Conservation (phyloP, 1,140 invertebrate species). For the Tetraneura akinire region DNA sequence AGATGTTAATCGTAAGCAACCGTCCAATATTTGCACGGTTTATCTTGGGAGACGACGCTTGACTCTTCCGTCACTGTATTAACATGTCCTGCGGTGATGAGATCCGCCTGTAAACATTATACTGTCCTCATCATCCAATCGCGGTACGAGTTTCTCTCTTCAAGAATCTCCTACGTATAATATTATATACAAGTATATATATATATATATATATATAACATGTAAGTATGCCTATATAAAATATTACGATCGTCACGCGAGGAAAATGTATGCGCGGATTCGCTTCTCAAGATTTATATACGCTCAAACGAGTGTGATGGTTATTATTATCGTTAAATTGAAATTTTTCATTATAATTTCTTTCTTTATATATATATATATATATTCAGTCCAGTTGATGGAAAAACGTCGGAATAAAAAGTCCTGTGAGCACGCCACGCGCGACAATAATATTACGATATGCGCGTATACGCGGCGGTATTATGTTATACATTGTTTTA, state of each 20-base stretch:
- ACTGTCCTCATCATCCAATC: not conserved
- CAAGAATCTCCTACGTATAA: not conserved
- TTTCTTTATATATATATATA: not conserved
- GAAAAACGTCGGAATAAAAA: not conserved
- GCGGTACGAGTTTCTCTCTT: not conserved
- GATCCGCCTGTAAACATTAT: conserved; percentile 39
- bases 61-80: not conserved
- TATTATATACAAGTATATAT: not conserved
- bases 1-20: conserved; percentile 47
- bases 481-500: not conserved
- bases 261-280: not conserved
- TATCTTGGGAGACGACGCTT: conserved; percentile 42
- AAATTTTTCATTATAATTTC: too few species aligned
- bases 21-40: conserved; percentile 27
- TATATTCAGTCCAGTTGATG: not conserved
- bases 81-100: conserved; percentile 1
- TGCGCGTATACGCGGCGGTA: not conserved
- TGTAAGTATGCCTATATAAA: not conserved
- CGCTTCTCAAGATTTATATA: conserved; percentile 4
- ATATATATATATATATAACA: not conserved
- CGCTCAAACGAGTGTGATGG: not conserved
- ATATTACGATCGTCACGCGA: not conserved
- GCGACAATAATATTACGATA: too few species aligned
- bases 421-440: too few species aligned
- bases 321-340: too few species aligned